Base-by-base conservation (phyloP, 2,113 vertebrate genomes). In the Oryzias javanicus region DNA sequence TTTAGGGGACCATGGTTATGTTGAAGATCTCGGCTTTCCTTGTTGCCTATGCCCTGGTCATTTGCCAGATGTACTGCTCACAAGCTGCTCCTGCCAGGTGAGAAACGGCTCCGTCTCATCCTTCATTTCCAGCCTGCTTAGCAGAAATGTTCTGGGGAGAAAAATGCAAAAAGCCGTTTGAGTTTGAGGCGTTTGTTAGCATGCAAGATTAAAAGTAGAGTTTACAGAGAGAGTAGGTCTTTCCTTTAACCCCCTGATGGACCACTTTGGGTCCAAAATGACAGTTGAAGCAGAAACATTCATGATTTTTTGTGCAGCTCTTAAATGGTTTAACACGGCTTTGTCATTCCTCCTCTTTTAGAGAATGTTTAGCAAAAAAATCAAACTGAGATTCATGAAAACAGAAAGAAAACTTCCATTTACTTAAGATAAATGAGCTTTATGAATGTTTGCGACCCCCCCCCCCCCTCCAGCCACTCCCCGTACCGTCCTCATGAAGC, bases 11-110 rank as follows among this genome's bases (percentile, higher is more conserved):
- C 88, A 99, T 97, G 96, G 92, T 93, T 73, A 91, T 94, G 89
- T 81, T 94, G 92, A 98, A 95, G 92, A 92, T 97, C 89, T 96
- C 94, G 20, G 90, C 92, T 58, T 89, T 97, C 81, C 92, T 99
- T 62, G 91, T 93, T 83, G 90, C 94, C 88, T 94, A 94, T 85
- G 83, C 94, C 84, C 91, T 97, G 92, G 92, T 96, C 74, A 90
- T 95, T 62, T 95, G 94, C 91, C 96, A 96, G 91, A 94, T 94
- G 90, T 93, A 91, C 69, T 90, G 91, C 90, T 93, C 93, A 83
- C 93, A 94, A 72, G 94, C 95, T 24, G 92, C 91, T 8, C 94
- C 95, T 41, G 88, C 93, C 91, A 96, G 96, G 97, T 98, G 91
- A 95, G 91, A 78, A 16, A 3, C 55, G 19, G 35, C 18, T n/a